Conservation (phyloP, 2,797 vertebrate species). For the Rachycentron canadum region DNA sequence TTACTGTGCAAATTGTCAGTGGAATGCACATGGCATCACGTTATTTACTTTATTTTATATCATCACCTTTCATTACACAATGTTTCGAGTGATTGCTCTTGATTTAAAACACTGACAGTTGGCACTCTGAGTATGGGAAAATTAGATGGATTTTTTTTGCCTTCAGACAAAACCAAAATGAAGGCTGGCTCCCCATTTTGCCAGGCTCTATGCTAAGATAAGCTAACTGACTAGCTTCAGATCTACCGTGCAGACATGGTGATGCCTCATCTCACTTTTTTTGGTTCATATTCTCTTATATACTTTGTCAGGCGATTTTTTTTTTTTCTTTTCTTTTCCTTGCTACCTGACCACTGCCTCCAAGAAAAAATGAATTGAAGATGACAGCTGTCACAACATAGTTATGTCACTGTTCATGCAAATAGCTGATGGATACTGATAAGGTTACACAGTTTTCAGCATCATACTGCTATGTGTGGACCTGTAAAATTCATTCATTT, state of each 20-base stretch:
- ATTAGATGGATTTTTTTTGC: not conserved
- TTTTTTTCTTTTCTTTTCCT: too few species aligned
- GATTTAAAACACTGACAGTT: not conserved
- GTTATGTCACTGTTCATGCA: not conserved
- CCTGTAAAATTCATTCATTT: not conserved
- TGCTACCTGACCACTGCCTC: not conserved
- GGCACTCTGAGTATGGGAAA: not conserved
- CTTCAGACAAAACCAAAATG: not conserved
- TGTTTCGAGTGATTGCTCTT: not conserved
- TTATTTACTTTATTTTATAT: conserved; percentile 8
- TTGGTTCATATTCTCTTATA: not conserved
- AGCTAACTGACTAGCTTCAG: not conserved
- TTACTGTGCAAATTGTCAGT: conserved; percentile 1
- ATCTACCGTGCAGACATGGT: not conserved
- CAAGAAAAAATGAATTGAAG: not conserved
- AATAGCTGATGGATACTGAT: not conserved
- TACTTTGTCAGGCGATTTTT: not conserved
- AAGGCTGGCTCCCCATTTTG: too few species aligned
- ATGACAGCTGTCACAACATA: not conserved
- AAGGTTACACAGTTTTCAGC: not conserved
- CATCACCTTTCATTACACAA: not conserved
- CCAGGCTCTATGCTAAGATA: not conserved
- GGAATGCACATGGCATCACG: not conserved
- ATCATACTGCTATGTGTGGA: not conserved
- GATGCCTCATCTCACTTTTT: not conserved